phyloP scores from a whole-genome alignment of 1,140 invertebrate species.

The Eueides isabella region DNA sequence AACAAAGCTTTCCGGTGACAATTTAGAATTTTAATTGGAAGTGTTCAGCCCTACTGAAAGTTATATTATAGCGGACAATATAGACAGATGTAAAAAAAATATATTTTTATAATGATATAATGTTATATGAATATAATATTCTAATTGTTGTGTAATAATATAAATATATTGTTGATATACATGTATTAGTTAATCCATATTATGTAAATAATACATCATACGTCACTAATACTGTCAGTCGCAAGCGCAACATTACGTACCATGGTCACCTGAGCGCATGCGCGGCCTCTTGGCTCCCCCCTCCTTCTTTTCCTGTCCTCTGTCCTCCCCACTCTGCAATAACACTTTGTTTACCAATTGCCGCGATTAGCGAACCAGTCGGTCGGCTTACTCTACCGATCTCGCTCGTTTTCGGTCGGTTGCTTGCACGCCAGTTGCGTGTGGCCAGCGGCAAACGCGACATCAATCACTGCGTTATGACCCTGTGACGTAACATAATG shows the following conservation, averaged over 20 bases:
- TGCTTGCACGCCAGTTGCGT: slow-evolving; percentile 63
- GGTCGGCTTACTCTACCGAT: slow-evolving; percentile 66
- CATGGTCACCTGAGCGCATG: slow-evolving; percentile 57
- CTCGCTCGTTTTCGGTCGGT: slow-evolving; percentile 61
- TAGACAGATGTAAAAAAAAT: neutral
- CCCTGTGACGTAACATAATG: slow-evolving; percentile 77
- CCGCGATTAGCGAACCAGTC: slow-evolving; percentile 73
- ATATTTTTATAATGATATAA: no score
- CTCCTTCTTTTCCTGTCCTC: slow-evolving; percentile 51
- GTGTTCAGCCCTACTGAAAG: neutral
- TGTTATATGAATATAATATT: neutral
- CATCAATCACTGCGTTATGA: slow-evolving; percentile 71
- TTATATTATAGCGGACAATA: neutral
- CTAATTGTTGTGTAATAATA: neutral
- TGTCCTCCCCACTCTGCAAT: slow-evolving; percentile 61
- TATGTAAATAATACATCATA: slow-evolving; percentile 2
- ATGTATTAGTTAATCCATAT: neutral
- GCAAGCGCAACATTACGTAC: slow-evolving; percentile 62
- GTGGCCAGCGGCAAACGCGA: slow-evolving; percentile 69
- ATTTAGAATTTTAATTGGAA: neutral
- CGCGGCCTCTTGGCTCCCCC: slow-evolving; percentile 57
- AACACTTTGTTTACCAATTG: slow-evolving; percentile 78
- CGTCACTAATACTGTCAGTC: slow-evolving; percentile 27
- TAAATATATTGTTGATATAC: neutral
- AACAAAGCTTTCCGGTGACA: neutral